Evolutionary conservation across 2,113 vertebrate genomes (phyloP), one percentile per base, ranked within the genome.

Genomic region (Nothoprocta perdicaria): DNA sequence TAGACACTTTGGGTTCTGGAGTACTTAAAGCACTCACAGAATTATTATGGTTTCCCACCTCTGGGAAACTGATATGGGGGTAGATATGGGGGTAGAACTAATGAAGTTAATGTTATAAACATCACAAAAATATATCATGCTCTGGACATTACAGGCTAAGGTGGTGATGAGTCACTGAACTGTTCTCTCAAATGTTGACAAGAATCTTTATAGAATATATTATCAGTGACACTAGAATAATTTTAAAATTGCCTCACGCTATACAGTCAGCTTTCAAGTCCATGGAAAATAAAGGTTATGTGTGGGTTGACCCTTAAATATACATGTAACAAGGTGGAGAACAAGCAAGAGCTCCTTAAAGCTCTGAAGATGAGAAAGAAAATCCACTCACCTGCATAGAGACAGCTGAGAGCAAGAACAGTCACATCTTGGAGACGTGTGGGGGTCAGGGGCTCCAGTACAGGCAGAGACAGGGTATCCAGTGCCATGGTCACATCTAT

Each of bases 401-500:
- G 98, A 96, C 99, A 99, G 97, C 99, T 99, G 71, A 99, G 98
- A 84, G 99, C 99, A 85, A 99, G 98, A 48, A 99, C 98, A 7
- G 99, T 99, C 97, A 99, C 99, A 31, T 99, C 99, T 79, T 99
- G 98, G 35, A 99, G 97, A 57, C 99, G 98, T 8, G 98, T 98
- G 79, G 99, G 99, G 11, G 98, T 99, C 92, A 99, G 97, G 40
- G 99, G 99, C 94, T 99, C 99, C 95, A 99, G 94, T 5, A 99
- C 99, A 33, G 99, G 99, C 29, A 99, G 96, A 62, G 99, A 99
- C 40, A 99, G 98, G 1, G 99, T 99, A 77, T 99, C 99, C 97
- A 99, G 92, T 26, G 99, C 99, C 99, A 99, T 99, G 45, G 99
- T 99, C 75, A 99, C 99, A 13, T 99, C 99, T 61, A 99, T 99